Percentiles rank a stretch among this genome's conserved stretches.
Conservation (phyloP, 2,797 vertebrate genomes). For the Melopsittacus undulatus region DNA sequence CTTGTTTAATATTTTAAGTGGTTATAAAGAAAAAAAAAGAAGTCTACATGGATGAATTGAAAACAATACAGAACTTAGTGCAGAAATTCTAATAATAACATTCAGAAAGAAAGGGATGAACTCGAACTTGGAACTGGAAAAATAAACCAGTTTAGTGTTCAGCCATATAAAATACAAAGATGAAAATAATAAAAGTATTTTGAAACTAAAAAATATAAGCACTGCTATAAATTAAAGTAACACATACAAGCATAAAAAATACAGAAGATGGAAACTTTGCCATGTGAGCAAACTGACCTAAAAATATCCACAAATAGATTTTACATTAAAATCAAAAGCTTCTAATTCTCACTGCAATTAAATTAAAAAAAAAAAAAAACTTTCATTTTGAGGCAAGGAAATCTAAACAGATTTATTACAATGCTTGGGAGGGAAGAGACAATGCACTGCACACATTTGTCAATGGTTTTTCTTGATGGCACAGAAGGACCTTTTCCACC, state of each 20-base stretch:
- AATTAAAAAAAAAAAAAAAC: background rate
- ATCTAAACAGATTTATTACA: background rate
- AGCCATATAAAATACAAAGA: background rate
- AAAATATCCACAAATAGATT: background rate
- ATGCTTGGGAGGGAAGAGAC: background rate
- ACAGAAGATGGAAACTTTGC: fast-evolving
- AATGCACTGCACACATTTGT: background rate
- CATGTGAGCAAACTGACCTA: background rate
- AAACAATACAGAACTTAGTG: background rate
- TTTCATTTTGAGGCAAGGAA: background rate
- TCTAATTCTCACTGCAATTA: background rate
- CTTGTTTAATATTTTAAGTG: background rate
- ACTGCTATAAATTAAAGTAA: background rate
- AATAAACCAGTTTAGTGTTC: background rate
- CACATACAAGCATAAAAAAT: background rate
- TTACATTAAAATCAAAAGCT: background rate
- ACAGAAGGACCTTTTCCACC: background rate
- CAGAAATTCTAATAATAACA: background rate
- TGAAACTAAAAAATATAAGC: background rate
- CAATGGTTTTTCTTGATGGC: background rate
- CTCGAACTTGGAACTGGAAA: background rate
- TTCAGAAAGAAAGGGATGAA: background rate
- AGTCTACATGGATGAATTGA: background rate
- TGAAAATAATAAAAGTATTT: background rate
- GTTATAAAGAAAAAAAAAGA: background rate